These are phyloP conservation scores for Oligia latruncula DNA, from an alignment of 2,888 invertebrate genomes.

Conservation along the genomic window DNA sequence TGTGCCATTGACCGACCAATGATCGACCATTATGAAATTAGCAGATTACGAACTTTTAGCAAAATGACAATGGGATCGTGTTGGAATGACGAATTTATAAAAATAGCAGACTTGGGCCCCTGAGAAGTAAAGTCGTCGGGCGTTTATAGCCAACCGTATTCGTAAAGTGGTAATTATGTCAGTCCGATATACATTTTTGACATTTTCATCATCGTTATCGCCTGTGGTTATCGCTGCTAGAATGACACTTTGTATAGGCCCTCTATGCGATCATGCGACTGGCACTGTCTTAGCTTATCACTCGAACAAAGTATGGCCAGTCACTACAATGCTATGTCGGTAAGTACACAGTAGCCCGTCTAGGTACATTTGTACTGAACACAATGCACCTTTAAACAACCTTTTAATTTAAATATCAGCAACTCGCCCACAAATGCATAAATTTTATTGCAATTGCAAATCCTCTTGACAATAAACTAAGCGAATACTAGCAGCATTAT, in stretches of 20 bases:
- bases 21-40: too few relatives aligned
- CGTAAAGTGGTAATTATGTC: neutral
- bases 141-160: neutral
- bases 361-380: constrained; percentile 11
- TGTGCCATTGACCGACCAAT: too few relatives aligned
- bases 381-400: constrained; percentile 29
- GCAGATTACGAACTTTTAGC: too few relatives aligned
- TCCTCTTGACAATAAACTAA: constrained; percentile 18
- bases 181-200: neutral
- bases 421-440: neutral
- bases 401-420: constrained; percentile 25
- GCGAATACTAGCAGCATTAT: constrained; percentile 9
- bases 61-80: too few relatives aligned
- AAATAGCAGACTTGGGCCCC: too few relatives aligned
- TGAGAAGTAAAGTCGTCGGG: neutral
- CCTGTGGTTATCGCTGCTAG: neutral
- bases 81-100: too few relatives aligned
- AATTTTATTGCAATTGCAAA: constrained; percentile 30
- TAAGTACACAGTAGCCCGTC: too few relatives aligned
- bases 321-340: too few relatives aligned
- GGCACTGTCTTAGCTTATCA: neutral
- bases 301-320: neutral
- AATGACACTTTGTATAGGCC: neutral
- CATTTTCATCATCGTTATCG: neutral
- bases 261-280: neutral